These are phyloP conservation scores for Semaprochilodus insignis DNA, from an alignment of 2,797 vertebrate species.

Conservation along the genomic window DNA sequence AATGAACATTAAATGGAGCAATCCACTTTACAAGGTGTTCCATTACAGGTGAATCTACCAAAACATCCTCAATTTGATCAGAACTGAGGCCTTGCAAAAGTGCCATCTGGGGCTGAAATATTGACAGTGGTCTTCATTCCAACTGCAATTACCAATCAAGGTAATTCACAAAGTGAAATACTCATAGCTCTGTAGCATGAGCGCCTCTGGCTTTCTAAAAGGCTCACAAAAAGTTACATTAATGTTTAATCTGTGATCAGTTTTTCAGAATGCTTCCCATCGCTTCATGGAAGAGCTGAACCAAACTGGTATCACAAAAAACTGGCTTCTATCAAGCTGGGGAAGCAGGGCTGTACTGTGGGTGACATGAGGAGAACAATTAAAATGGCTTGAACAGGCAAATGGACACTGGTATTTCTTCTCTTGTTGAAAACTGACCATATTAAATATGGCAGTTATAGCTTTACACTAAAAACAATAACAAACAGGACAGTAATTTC, in stretches of 20 bases:
- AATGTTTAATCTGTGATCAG: background rate
- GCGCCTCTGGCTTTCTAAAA: background rate
- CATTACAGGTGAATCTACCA: background rate
- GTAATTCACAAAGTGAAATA: background rate
- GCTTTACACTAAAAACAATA: background rate
- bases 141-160: slow-evolving; percentile 12
- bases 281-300: too few relatives aligned
- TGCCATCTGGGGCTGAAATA: background rate
- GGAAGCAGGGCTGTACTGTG: background rate
- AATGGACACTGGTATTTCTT: background rate
- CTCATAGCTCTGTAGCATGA: too few relatives aligned
- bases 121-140: slow-evolving; percentile 4
- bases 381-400: background rate
- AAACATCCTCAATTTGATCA: background rate
- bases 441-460: slow-evolving; percentile 2
- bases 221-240: background rate
- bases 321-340: background rate
- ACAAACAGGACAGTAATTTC: background rate
- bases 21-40: background rate
- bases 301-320: background rate
- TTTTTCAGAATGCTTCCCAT: background rate
- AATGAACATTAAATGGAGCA: background rate
- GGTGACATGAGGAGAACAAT: background rate
- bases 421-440: background rate
- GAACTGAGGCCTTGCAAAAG: slow-evolving; percentile 1